These are phyloP conservation scores for Agrotis exclamationis DNA, from an alignment of 2,888 invertebrate genomes.

Conservation along the genomic window DNA sequence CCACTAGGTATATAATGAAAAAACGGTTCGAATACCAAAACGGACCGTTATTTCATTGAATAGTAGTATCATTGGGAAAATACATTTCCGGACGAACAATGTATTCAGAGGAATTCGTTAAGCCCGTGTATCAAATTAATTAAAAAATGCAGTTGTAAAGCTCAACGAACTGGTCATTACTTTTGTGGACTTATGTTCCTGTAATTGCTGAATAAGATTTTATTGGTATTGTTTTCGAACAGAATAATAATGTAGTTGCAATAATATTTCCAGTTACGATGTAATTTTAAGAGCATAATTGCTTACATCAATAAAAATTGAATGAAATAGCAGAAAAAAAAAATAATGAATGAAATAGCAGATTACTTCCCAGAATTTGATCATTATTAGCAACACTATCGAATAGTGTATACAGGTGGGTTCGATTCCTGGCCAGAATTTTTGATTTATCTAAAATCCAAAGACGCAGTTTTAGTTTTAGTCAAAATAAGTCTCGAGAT, in stretches of 20 bases:
- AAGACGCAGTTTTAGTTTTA: no score
- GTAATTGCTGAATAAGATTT: constrained; percentile 16
- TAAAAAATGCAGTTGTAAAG: constrained; percentile 7
- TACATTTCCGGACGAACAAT: constrained; percentile 1
- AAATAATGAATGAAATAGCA: no score
- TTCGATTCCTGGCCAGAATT: no score
- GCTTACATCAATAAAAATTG: no score
- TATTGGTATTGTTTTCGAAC: background rate
- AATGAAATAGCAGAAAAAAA: no score
- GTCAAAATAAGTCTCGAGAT: no score
- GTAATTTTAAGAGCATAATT: no score
- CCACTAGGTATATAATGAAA: constrained; percentile 45
- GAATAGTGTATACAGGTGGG: no score
- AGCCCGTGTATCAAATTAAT: constrained; percentile 2
- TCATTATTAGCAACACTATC: no score
- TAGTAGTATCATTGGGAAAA: constrained; percentile 10
- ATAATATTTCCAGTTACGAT: background rate
- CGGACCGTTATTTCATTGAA: background rate
- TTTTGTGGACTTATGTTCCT: background rate
- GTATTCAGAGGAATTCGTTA: constrained; percentile 8
- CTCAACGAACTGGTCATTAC: background rate
- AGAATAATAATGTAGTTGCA: constrained; percentile 1
- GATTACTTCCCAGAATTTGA: no score
- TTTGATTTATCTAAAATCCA: no score
- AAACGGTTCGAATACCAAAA: constrained; percentile 20